Conservation (phyloP, 2,888 invertebrate species). For the Willowsia nigromaculata region DNA sequence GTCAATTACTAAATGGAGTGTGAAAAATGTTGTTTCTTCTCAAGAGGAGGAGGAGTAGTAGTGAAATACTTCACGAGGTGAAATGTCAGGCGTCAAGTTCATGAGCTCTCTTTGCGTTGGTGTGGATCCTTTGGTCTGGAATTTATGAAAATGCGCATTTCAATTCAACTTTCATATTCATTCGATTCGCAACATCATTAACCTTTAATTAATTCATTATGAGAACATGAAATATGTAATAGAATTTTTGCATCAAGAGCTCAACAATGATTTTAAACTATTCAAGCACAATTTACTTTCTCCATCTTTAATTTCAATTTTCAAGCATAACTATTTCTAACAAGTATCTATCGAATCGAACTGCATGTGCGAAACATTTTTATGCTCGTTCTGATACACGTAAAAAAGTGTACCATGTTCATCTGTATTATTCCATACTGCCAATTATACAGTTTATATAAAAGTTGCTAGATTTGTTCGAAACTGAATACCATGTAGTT, state of each 20-base stretch:
- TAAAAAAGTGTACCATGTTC: no score
- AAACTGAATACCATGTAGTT: neutral
- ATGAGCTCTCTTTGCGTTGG: neutral
- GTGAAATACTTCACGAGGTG: neutral
- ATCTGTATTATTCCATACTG: no score
- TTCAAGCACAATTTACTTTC: no score
- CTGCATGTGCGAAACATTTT: no score
- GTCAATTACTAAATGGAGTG: conserved; percentile 3
- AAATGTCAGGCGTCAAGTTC: neutral
- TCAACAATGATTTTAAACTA: neutral
- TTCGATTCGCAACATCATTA: neutral
- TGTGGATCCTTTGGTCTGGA: neutral
- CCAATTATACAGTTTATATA: neutral
- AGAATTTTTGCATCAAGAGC: neutral
- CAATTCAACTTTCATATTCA: neutral
- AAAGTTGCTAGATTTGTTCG: neutral
- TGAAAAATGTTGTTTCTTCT: neutral
- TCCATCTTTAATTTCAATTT: no score
- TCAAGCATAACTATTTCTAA: no score
- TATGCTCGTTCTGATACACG: no score
- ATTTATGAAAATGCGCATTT: neutral
- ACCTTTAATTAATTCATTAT: neutral
- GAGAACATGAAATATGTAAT: neutral
- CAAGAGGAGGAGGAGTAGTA: neutral
- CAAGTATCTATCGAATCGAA: no score